Evolutionary conservation across 1,140 invertebrate genomes (phyloP), one percentile per base, ranked within the genome.

Genomic region (Zaprionus capensis): DNA sequence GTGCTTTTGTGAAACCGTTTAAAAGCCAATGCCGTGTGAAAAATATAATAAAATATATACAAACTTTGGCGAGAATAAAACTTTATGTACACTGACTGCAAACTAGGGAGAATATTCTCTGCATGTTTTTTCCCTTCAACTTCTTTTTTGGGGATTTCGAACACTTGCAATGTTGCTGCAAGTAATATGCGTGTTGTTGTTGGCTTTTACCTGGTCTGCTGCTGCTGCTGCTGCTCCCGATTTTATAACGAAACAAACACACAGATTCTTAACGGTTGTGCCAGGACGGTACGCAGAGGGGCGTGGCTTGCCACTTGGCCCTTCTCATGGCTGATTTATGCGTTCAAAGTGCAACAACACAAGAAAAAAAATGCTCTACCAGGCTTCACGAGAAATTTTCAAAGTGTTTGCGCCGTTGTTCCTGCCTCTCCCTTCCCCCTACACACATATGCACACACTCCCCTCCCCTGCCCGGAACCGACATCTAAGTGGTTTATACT

Each of bases 321-420:
- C 71, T 80, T 59, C 71, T 81, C 68, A 81, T 90, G 81, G 78
- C 85, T 87, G 84, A 87, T 87, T 87, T 87, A 87, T 87, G 84
- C 78, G 69, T 58, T 76, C 58, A 44, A 68, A 84, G 78, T 84
- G 84, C 78, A 78, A 63, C 81, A 71, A 57, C 62, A 75, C 67
- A n/a, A 63, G 9, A 58, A 55, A 38, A 61, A 34, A 73, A 77
- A 75, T 65, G 38, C 24, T 17, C 62, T 51, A 63, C 66, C 49
- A 46, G 58, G 61, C 74, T 70, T 74, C 63, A 78, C 80, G 84
- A 71, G 69, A 82, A 62, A 71, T 73, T 68, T 68, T 26, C 38
- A 62, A 82, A 73, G 68, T 81, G 70, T 74, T 80, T 62, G 62
- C 66, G 53, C 62, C 49, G 63, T 57, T 71, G 62, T 76, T 72